Base-by-base conservation (phyloP, 2,888 invertebrate species). In the Erebia palarica region DNA sequence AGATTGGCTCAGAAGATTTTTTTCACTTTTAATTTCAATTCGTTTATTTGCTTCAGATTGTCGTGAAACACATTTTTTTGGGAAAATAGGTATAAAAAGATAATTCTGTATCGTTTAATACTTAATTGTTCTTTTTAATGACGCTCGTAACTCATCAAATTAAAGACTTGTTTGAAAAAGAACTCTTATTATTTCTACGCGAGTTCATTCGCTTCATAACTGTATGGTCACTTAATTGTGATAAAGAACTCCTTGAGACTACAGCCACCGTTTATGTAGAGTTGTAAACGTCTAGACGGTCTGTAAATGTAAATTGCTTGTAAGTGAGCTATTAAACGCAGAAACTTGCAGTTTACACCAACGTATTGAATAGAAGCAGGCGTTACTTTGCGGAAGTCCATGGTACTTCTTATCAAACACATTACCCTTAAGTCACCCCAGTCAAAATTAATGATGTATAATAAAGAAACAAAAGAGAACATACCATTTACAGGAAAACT, bases 271-370 rank as follows among this genome's bases (percentile, higher is more conserved):
- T n/a, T 18, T n/a, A 27, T 16, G 5, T 14, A 59, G 18, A 55
- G 55, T 55, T 55, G 58, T 59, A 44, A 1, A 47, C 44, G 61
- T 61, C 61, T 61, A 61, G 61, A 61, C 61, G 61, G 60, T 44
- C 60, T 60, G 60, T 60, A 60, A n/a, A 60, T 60, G 60, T 42
- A 60, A 60, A 59, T 42, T 59, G 42, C 59, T 42, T 60, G 60
- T 42, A 60, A 44, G 55, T 61, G 61, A 16, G n/a, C 61, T 61
- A 44, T 44, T 61, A 44, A 61, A 47, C 18, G 14, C 13, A 49
- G 14, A 49, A 36, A 36, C 36, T 3, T 18, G 16, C 18, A 18
- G 36, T 44, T 16, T 44, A 60, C n/a, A n/a, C 42, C 18, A 3
- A 16, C 16, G 10, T 3, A n/a, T n/a, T n/a, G n/a, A n/a, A n/a